These are phyloP conservation scores for Dioctria rufipes DNA, from an alignment of 2,888 invertebrate genomes.

Conservation along the genomic window DNA sequence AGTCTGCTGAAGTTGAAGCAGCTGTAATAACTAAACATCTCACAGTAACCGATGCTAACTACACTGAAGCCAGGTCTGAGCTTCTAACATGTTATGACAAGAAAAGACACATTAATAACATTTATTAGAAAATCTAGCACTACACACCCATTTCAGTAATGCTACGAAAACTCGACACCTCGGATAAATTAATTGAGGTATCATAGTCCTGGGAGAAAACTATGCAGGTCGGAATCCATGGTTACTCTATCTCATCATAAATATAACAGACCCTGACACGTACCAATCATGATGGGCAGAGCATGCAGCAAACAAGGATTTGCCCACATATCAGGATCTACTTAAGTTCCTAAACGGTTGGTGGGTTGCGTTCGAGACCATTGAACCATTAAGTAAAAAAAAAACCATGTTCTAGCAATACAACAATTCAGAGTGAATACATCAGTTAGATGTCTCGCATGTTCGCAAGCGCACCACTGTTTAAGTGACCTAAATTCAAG, in stretches of 20 bases:
- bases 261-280: not conserved
- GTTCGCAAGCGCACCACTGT: not conserved
- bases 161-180: not conserved
- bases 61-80: too few species aligned
- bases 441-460: not conserved
- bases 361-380: constrained; percentile 5
- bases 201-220: not conserved
- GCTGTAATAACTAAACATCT: too few species aligned
- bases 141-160: too few species aligned
- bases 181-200: not conserved
- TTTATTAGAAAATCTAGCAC: too few species aligned
- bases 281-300: constrained; percentile 1
- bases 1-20: too few species aligned
- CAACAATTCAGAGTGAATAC: too few species aligned
- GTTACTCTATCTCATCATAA: not conserved
- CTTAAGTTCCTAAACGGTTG: not conserved
- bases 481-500: constrained; percentile 10
- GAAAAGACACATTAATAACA: too few species aligned
- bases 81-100: too few species aligned
- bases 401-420: not conserved
- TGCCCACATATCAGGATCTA: constrained; percentile 2
- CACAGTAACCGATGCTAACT: too few species aligned
- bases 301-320: not conserved
- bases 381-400: not conserved
- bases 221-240: not conserved